These are phyloP conservation scores for Perdix hodgsoniae DNA, from an alignment of 2,797 vertebrate species.

Conservation along the genomic window DNA sequence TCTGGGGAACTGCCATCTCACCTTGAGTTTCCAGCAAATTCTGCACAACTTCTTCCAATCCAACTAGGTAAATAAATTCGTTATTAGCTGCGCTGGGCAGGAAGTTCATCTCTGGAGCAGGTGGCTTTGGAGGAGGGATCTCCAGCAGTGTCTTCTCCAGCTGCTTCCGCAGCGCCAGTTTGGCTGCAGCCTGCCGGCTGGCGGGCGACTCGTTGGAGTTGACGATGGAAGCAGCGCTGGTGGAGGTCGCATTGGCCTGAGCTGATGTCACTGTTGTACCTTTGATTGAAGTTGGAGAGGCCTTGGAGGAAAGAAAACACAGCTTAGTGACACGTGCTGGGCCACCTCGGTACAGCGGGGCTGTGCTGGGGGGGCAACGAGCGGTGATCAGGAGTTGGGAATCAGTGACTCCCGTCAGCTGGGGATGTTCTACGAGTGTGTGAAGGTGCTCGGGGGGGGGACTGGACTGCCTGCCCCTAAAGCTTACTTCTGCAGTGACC, in stretches of 20 bases:
- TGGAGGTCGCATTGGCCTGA: slow-evolving; percentile 77
- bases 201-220: slow-evolving; percentile 89
- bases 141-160: slow-evolving; percentile 97
- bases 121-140: slow-evolving; percentile 96
- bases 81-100: slow-evolving; percentile 97
- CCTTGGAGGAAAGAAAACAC: slow-evolving; percentile 72
- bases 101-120: slow-evolving; percentile 95
- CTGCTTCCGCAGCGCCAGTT: slow-evolving; percentile 95
- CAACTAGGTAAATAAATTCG: slow-evolving; percentile 97
- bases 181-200: slow-evolving; percentile 94
- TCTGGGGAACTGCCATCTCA: slow-evolving; percentile 25
- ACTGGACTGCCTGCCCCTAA: accelerated
- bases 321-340: accelerated
- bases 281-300: slow-evolving; percentile 90
- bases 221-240: slow-evolving; percentile 75
- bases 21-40: slow-evolving; percentile 95
- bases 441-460: neutral
- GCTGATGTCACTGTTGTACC: slow-evolving; percentile 83
- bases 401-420: too few species aligned
- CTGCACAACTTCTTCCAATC: slow-evolving; percentile 97
- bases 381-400: too few species aligned
- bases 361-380: neutral
- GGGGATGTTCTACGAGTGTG: too few species aligned
- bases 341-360: neutral
- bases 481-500: neutral